Conservation (phyloP, 2,797 vertebrate genomes). For the Hypotaenidia philippensis region DNA sequence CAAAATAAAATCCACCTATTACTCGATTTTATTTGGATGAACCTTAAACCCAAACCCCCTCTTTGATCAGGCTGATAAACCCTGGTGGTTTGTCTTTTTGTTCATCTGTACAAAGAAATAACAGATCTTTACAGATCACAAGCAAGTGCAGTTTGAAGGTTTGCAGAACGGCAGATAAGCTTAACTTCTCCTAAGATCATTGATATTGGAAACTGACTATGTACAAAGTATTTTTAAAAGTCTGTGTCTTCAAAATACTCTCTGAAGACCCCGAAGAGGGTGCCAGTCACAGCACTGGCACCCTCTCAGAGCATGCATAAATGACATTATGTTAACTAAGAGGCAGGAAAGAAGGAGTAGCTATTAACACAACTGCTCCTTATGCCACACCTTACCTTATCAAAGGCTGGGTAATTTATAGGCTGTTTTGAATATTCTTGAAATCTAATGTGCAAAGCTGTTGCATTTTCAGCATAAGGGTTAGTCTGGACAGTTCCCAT, state of each 20-base stretch:
- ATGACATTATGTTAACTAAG: not conserved
- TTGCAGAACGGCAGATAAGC: not conserved
- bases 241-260: not conserved
- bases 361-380: not conserved
- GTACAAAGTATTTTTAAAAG: not conserved
- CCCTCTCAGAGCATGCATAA: fast-evolving
- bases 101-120: not conserved
- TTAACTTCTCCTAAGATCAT: not conserved
- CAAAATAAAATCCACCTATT: not conserved
- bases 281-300: not conserved
- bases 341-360: not conserved
- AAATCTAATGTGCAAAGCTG: conserved; percentile 92
- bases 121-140: not conserved
- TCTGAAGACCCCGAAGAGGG: not conserved
- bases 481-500: conserved; percentile 98
- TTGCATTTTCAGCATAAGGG: conserved; percentile 96
- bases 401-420: conserved; percentile 93
- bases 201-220: not conserved
- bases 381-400: conserved; percentile 87
- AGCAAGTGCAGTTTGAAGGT: not conserved
- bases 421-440: conserved; percentile 88
- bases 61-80: not conserved
- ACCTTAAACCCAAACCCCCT: not conserved
- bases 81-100: not conserved
- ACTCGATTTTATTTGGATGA: not conserved